Percentiles rank a stretch among this genome's conserved stretches.
Conservation (phyloP, 2,113 vertebrate genomes). For the Syngnathus typhle region DNA sequence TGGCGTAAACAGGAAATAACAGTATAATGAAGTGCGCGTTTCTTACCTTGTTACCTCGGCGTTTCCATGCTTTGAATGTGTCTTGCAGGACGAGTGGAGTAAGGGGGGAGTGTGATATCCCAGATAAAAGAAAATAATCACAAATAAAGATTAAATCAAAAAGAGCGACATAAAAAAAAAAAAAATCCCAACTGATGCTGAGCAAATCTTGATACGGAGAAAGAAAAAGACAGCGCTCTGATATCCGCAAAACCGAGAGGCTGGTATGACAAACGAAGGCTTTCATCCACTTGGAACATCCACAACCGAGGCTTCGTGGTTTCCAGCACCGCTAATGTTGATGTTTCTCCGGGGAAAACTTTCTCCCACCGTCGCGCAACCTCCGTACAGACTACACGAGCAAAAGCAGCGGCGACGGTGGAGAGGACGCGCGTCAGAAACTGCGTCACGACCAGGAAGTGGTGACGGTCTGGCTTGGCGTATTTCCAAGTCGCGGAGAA, state of each 20-base stretch:
- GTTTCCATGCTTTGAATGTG: constrained; percentile 53
- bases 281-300: constrained; percentile 47
- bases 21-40: neutral
- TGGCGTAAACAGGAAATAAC: constrained; percentile 34
- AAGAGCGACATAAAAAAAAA: constrained; percentile 15
- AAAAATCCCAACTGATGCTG: constrained; percentile 46
- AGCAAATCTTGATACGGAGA: constrained; percentile 32
- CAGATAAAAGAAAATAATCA: constrained; percentile 6
- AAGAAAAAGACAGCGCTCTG: constrained; percentile 27
- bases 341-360: constrained; percentile 53
- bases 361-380: constrained; percentile 34
- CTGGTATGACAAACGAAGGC: constrained; percentile 32
- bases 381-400: constrained; percentile 33
- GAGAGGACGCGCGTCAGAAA: constrained; percentile 56
- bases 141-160: neutral
- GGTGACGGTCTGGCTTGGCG: constrained; percentile 54
- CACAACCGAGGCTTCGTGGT: constrained; percentile 19
- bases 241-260: constrained; percentile 61
- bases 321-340: neutral
- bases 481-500: constrained; percentile 26
- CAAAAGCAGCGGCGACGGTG: constrained; percentile 10
- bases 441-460: constrained; percentile 68
- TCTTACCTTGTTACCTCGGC: constrained; percentile 65
- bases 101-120: constrained; percentile 9
- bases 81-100: constrained; percentile 26